Base-by-base conservation (phyloP, 2,113 vertebrate genomes). In the Mugil cephalus region DNA sequence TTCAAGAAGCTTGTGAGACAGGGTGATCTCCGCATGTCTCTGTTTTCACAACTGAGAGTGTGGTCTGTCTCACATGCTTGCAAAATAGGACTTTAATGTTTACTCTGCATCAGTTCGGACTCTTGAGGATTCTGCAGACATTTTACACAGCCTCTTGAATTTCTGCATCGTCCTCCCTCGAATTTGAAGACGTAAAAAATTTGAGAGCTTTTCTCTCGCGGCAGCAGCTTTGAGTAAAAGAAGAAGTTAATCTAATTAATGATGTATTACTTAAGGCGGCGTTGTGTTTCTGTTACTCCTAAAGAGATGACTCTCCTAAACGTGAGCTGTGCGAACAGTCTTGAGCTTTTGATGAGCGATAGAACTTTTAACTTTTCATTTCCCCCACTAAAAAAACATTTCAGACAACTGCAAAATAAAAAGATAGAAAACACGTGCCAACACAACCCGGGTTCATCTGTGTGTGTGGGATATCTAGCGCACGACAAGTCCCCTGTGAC, bases 51-150 rank as follows among this genome's bases (percentile, higher is more conserved):
- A 69, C 53, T 61, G 42, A 64, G 52, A 71, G 58, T 42, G 59
- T 64, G 51, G 64, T 74, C 55, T 13, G 10, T 78, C 85, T 83
- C 83, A 77, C 35, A 15, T 67, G 74, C 80, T 83, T 72, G 45
- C 53, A 82, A 82, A 87, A 87, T 74, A 82, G 52, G 65, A 69
- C 59, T 79, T 85, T 80, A 35, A 72, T 64, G 71, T 89, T 82
- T 77, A 24, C 71, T 77, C 86, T 83, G 78, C 62, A 88, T 83
- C 76, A 74, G 18, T 88, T 83, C 60, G 19, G 54, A 69, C 76
- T 60, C 48, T 21, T 30, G 60, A 65, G 42, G 65, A 63, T 60
- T 67, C 67, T 36, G 56, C 13, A 24, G 15, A 70, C 7, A 52
- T 69, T 79, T 46, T 30, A 36, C 17, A 48, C 52, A 39, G 35